Evolutionary conservation across 2,888 invertebrate genomes (phyloP).

Genomic region (Tribolium freemani): DNA sequence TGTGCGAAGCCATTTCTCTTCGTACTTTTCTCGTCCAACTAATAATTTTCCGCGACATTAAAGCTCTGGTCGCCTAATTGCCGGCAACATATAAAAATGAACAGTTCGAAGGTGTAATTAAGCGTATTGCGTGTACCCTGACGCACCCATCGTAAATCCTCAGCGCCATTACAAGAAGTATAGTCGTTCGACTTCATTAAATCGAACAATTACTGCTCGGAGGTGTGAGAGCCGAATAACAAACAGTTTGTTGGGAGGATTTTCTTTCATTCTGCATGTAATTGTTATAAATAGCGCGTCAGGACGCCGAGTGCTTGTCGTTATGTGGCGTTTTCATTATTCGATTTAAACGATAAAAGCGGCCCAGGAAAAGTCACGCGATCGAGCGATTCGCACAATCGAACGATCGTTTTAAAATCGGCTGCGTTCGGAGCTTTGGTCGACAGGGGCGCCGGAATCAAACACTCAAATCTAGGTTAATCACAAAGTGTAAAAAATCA

Average conservation of each 20-base stretch:
- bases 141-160: constrained; percentile 38
- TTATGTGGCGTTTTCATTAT: constrained; percentile 37
- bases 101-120: constrained; percentile 32
- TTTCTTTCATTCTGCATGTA: constrained; percentile 3
- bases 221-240: background rate
- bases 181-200: constrained; percentile 28
- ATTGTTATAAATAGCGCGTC: constrained; percentile 35
- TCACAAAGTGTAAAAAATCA: background rate
- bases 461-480: background rate
- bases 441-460: background rate
- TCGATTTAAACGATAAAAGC: constrained; percentile 37
- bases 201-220: constrained; percentile 13
- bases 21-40: background rate
- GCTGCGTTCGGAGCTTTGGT: constrained; percentile 4
- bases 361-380: constrained; percentile 26
- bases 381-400: constrained; percentile 39
- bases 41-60: background rate
- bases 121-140: constrained; percentile 24
- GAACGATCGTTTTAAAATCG: constrained; percentile 33
- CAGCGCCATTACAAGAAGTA: constrained; percentile 13
- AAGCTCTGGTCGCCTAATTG: constrained; percentile 11
- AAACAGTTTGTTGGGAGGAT: constrained; percentile 2
- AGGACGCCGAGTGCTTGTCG: constrained; percentile 18
- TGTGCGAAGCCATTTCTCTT: background rate
- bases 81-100: constrained; percentile 35